phyloP scores from a whole-genome alignment of 2,113 vertebrate species.

The Pluvialis apricaria region DNA sequence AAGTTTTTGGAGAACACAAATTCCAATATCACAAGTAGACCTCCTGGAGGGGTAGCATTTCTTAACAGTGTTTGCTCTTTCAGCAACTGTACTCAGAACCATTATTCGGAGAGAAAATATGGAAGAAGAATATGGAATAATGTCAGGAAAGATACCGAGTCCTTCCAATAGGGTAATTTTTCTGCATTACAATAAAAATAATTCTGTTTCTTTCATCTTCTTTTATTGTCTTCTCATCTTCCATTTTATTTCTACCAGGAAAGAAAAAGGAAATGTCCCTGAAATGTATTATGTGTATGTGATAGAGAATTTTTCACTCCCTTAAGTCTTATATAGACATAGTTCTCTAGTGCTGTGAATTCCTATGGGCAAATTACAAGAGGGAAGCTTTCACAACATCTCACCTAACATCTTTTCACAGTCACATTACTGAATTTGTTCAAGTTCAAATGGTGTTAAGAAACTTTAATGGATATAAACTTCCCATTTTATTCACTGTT shows the following conservation, averaged over 20 bases:
- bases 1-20: not conserved
- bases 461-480: not conserved
- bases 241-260: not conserved
- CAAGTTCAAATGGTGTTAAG: not conserved
- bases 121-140: not conserved
- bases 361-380: not conserved
- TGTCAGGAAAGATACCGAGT: not conserved
- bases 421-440: not conserved
- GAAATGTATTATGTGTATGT: not conserved
- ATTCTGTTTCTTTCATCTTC: not conserved
- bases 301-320: not conserved
- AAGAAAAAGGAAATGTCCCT: not conserved
- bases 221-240: not conserved
- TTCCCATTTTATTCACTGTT: not conserved
- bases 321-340: not conserved
- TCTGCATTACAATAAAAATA: not conserved
- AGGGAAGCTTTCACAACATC: not conserved
- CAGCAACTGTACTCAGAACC: not conserved
- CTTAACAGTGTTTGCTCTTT: not conserved
- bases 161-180: not conserved
- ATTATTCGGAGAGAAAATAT: not conserved
- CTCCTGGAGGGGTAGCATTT: not conserved
- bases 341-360: not conserved
- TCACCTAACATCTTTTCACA: not conserved
- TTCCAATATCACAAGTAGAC: not conserved